Conservation (phyloP, 2,888 invertebrate species). For the Amaurobius ferox region DNA sequence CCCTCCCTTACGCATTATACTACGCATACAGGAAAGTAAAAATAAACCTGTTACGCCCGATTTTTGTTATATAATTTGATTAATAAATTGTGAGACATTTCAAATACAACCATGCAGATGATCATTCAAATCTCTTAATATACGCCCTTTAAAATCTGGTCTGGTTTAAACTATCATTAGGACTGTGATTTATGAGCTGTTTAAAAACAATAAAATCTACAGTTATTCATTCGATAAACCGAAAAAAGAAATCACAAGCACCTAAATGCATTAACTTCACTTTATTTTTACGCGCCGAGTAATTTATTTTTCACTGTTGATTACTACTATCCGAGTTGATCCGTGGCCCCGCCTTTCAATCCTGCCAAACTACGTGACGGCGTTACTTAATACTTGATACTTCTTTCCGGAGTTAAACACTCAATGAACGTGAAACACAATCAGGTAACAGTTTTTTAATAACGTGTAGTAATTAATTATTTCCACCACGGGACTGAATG, state of each 20-base stretch:
- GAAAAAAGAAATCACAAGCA: not conserved
- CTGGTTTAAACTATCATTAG: not conserved
- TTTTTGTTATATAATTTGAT: too few species aligned
- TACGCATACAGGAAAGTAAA: too few species aligned
- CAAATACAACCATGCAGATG: too few species aligned
- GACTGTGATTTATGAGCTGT: not conserved
- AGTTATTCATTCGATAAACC: constrained; percentile 9
- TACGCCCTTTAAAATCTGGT: too few species aligned
- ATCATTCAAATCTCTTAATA: too few species aligned
- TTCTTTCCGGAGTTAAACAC: not conserved
- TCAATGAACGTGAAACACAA: not conserved
- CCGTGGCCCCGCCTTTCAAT: not conserved
- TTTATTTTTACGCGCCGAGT: not conserved
- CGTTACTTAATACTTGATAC: not conserved
- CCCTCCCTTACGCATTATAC: too few species aligned
- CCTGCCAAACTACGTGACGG: not conserved
- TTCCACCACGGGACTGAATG: not conserved
- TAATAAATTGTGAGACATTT: too few species aligned
- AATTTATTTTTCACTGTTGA: constrained; percentile 14
- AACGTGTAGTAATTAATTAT: not conserved
- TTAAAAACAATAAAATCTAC: constrained; percentile 3
- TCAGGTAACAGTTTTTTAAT: not conserved
- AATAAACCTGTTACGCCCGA: too few species aligned
- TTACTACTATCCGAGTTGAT: not conserved
- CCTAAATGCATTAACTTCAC: not conserved